Base-by-base conservation (phyloP, 2,113 vertebrate species). In the Corythoichthys intestinalis region DNA sequence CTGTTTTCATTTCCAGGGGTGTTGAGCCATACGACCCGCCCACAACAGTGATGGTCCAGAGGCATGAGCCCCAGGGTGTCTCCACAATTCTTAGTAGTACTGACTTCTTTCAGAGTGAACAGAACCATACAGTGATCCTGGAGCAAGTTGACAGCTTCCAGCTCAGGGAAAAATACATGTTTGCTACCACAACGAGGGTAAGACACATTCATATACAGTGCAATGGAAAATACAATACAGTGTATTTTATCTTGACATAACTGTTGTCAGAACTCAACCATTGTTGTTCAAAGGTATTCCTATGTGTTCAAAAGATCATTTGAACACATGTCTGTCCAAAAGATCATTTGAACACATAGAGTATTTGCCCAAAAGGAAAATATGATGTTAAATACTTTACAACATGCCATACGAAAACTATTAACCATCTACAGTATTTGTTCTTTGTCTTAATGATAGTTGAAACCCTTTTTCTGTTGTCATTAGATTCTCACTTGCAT, bases 131-230 rank as follows among this genome's bases (percentile, higher is more conserved):
- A 2, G 74, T 98, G 2, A 89, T 99, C 80, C 90, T 99, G 74
- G 96, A 98, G 68, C 93, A 94, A 0, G 95, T 94, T 0, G 92
- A 95, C 61, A 96, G 95, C 81, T 99, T 99, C 83, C 96, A 99
- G 87, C 93, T 99, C 58, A 90, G 95, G 57, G 97, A 98, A 87
- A 97, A 96, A 71, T 99, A 99, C 88, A 93, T 99, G 93, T 99
- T 99, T 59, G 97, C 97, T 28, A 99, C 97, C 2, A 98, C 92
- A 76, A 93, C 92, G 2, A 91, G 89, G 94, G 97, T 99, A 83
- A 93, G 96, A 83, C 60, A 20, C 20, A 41, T 63, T 47, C 4
- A 17, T 17, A 20, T 62, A 17, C 17, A 1, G 44, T 62, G 39
- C 41, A n/a, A 44, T 10, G 4, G 9, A 10, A n/a, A n/a, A 61